phyloP scores from a whole-genome alignment of 2,888 invertebrate genomes.

The Volucella inflata region DNA sequence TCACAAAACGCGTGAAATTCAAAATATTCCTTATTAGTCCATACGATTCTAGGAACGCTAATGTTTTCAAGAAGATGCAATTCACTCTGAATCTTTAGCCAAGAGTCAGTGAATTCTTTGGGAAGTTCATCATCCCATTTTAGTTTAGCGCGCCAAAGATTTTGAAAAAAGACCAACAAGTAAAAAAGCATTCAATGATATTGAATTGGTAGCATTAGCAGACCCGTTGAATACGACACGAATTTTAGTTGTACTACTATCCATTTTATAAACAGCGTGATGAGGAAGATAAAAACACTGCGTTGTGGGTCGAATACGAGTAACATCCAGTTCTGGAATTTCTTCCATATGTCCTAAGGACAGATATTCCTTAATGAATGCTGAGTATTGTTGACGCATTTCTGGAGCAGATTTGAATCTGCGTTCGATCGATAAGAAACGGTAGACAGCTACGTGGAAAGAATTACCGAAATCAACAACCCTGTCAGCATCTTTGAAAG shows the following conservation, averaged over 20 bases:
- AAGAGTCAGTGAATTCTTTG: slow-evolving; percentile 7
- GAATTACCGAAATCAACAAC: too few relatives aligned
- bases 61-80: slow-evolving; percentile 1
- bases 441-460: too few relatives aligned
- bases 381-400: background rate
- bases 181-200: too few relatives aligned
- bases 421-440: background rate
- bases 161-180: slow-evolving; percentile 18
- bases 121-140: slow-evolving; percentile 19
- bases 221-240: slow-evolving; percentile 6
- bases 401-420: background rate
- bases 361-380: background rate
- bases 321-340: background rate
- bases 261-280: background rate
- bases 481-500: background rate
- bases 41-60: slow-evolving; percentile 8
- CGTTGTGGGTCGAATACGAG: background rate
- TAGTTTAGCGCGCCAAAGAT: background rate
- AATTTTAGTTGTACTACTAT: too few relatives aligned
- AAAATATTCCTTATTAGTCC: slow-evolving; percentile 6
- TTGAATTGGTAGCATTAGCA: background rate
- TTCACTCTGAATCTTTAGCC: slow-evolving; percentile 18
- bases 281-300: background rate
- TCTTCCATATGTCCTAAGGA: background rate
- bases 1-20: slow-evolving; percentile 46